Percentiles rank a stretch among this genome's conserved stretches.
Conservation (phyloP, 1,140 invertebrate genomes). For the Sweltsa coloradensis region DNA sequence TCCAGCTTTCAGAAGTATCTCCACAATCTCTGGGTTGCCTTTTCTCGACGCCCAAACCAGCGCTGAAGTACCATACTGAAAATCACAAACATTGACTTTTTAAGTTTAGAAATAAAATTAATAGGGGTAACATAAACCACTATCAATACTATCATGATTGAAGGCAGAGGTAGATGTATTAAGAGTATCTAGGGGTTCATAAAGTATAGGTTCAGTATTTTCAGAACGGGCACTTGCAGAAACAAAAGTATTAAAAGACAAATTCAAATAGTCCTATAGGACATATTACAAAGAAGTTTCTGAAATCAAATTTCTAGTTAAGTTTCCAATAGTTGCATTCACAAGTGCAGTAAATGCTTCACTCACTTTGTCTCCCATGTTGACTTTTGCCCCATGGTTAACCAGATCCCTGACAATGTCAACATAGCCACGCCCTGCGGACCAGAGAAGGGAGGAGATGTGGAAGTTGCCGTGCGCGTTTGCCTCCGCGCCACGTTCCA, state of each 20-base stretch:
- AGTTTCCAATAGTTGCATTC: too few relatives aligned
- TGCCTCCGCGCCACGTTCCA: conserved; percentile 81
- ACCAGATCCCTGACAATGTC: conserved; percentile 76
- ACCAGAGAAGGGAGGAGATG: conserved; percentile 88
- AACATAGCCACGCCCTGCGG: conserved; percentile 76
- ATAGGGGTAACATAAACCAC: too few relatives aligned
- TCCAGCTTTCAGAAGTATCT: conserved; percentile 67
- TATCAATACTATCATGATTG: too few relatives aligned
- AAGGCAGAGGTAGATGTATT: too few relatives aligned
- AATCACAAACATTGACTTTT: conserved; percentile 11
- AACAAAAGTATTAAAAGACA: too few relatives aligned
- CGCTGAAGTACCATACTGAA: conserved; percentile 86
- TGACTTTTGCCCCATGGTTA: conserved; percentile 76
- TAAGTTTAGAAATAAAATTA: conserved; percentile 1
- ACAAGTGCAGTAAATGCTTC: too few relatives aligned
- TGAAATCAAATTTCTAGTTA: too few relatives aligned
- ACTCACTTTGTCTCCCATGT: conserved; percentile 75
- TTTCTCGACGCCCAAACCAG: conserved; percentile 91
- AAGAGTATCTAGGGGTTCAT: too few relatives aligned
- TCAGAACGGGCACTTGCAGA: too few relatives aligned
- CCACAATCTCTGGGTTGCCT: conserved; percentile 77
- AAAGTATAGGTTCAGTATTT: too few relatives aligned
- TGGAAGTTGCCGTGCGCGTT: conserved; percentile 95
- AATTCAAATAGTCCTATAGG: too few relatives aligned
- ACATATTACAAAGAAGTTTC: too few relatives aligned